Evolutionary conservation across 1,140 invertebrate genomes (phyloP).

Genomic region (Heliconius congener): DNA sequence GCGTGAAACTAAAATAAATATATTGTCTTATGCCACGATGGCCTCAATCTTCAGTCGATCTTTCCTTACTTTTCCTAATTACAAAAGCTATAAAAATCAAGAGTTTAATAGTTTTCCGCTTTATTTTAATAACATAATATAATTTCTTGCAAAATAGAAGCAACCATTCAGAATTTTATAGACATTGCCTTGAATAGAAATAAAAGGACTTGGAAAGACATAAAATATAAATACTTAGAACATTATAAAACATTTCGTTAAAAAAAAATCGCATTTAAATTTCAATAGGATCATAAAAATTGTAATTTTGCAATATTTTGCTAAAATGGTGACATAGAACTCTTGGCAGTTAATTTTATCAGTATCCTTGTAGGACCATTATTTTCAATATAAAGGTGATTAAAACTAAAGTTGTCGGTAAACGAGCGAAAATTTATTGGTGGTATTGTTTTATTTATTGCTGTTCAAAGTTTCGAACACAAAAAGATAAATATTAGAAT

Average conservation of each 20-base stretch:
- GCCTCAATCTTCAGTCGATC: too few relatives aligned
- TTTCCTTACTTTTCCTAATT: too few relatives aligned
- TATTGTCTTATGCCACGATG: too few relatives aligned
- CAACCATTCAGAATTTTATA: neutral
- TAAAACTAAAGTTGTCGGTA: neutral
- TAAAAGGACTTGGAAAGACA: neutral
- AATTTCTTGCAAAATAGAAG: too few relatives aligned
- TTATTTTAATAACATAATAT: too few relatives aligned
- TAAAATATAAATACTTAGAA: conserved; percentile 3
- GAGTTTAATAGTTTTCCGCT: too few relatives aligned
- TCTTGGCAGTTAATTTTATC: neutral
- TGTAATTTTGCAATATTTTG: conserved; percentile 3
- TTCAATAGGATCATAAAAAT: neutral
- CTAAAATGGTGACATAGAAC: neutral
- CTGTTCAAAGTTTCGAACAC: neutral
- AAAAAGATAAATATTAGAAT: neutral
- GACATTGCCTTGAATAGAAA: neutral
- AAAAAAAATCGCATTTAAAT: neutral
- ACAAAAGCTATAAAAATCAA: too few relatives aligned
- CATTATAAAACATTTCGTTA: neutral
- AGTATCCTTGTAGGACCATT: neutral
- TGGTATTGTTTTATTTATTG: neutral
- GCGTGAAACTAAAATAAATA: too few relatives aligned
- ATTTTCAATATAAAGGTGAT: neutral
- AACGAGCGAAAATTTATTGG: neutral